These are phyloP conservation scores for Melanotaenia trifasciata DNA, from an alignment of 2,797 vertebrate species.

Conservation along the genomic window DNA sequence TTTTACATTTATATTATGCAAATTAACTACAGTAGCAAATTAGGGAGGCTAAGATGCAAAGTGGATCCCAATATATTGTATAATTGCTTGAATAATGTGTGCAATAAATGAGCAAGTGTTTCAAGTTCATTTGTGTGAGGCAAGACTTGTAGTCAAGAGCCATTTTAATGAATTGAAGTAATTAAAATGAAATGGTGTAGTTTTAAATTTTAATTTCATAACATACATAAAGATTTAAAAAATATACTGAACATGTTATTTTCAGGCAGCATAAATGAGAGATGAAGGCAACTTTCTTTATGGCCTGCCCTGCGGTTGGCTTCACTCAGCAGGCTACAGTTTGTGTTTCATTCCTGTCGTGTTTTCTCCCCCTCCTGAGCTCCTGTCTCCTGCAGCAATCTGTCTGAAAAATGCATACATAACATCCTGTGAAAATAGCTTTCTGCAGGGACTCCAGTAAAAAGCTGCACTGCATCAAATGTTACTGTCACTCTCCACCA, in stretches of 20 bases:
- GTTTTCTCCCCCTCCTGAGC: conserved; percentile 68
- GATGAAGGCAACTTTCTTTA: conserved; percentile 41
- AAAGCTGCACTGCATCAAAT: conserved; percentile 72
- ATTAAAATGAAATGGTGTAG: conserved; percentile 23
- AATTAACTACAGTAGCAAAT: conserved; percentile 49
- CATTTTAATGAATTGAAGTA: conserved; percentile 7
- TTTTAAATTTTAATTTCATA: conserved; percentile 15
- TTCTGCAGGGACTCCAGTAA: conserved; percentile 76
- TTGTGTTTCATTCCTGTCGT: conserved; percentile 76
- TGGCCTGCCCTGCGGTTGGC: conserved; percentile 48
- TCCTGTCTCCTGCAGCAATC: conserved; percentile 80
- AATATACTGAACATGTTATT: conserved; percentile 46
- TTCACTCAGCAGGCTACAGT: conserved; percentile 60
- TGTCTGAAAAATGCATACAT: conserved; percentile 81
- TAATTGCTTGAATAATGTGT: conserved; percentile 53
- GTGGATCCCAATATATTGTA: conserved; percentile 48
- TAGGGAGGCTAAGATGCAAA: conserved; percentile 33
- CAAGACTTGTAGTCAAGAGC: conserved; percentile 20
- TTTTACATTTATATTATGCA: conserved; percentile 52
- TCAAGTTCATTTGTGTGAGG: conserved; percentile 39
- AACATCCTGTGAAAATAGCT: conserved; percentile 81
- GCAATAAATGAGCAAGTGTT: conserved; percentile 45
- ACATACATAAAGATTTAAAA: conserved; percentile 32
- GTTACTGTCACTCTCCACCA: conserved; percentile 73
- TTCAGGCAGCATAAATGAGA: conserved; percentile 41